These are phyloP conservation scores for Drosophila kuntzei DNA, from an alignment of 2,888 invertebrate species.

Conservation along the genomic window DNA sequence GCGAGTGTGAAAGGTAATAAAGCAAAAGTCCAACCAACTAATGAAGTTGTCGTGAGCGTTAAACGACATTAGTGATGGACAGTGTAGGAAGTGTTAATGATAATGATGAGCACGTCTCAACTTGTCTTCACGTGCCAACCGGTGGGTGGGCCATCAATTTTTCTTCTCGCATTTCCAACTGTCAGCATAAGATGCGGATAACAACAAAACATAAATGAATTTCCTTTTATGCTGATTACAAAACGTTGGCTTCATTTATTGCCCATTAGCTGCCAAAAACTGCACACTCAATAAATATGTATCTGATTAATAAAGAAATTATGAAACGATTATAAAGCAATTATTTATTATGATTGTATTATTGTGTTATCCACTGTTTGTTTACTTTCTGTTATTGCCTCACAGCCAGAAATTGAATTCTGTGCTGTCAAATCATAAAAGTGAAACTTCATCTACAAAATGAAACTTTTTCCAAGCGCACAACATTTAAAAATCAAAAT, in stretches of 20 bases:
- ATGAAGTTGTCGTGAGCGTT: slow-evolving; percentile 41
- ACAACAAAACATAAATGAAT: neutral
- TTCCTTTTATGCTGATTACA: slow-evolving; percentile 23
- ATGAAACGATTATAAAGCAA: slow-evolving; percentile 19
- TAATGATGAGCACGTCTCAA: slow-evolving; percentile 45
- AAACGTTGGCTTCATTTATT: slow-evolving; percentile 9
- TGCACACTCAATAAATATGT: slow-evolving; percentile 20
- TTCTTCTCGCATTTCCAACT: neutral
- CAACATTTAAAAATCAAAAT: neutral
- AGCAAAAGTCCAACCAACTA: slow-evolving; percentile 34
- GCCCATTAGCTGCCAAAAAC: slow-evolving; percentile 19
- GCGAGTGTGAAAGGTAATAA: slow-evolving; percentile 53
- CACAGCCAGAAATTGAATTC: slow-evolving; percentile 20
- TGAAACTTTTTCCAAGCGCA: neutral
- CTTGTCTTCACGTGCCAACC: slow-evolving; percentile 30
- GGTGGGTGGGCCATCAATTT: slow-evolving; percentile 42
- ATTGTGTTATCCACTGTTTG: neutral
- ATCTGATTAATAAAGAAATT: slow-evolving; percentile 31
- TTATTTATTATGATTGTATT: neutral
- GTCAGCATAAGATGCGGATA: slow-evolving; percentile 24
- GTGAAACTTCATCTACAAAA: slow-evolving; percentile 11
- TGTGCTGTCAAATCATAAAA: slow-evolving; percentile 3
- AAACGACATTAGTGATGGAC: slow-evolving; percentile 33
- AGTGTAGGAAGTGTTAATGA: slow-evolving; percentile 48
- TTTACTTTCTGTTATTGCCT: slow-evolving; percentile 6